These are phyloP conservation scores for Xerus inauris DNA, from an alignment of 2,113 vertebrate genomes.

Conservation along the genomic window DNA sequence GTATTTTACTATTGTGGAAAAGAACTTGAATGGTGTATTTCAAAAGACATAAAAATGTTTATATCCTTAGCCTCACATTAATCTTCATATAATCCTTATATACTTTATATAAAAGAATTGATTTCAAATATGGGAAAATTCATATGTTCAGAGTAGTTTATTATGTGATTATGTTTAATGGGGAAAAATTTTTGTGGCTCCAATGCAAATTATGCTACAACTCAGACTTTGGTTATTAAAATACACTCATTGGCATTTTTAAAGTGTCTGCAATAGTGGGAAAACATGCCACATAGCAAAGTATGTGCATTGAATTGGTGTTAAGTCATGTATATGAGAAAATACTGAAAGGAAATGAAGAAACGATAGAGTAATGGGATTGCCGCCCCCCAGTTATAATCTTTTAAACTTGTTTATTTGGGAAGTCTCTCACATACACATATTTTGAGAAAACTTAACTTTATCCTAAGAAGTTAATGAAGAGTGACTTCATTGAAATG, in stretches of 20 bases:
- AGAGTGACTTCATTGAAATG: conserved; percentile 14
- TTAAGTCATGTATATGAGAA: not conserved
- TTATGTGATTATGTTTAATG: not conserved
- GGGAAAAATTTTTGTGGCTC: not conserved
- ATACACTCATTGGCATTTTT: conserved; percentile 39
- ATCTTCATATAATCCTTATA: not conserved
- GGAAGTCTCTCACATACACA: not conserved
- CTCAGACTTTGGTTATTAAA: conserved; percentile 9
- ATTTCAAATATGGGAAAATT: conserved; percentile 24
- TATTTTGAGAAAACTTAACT: conserved; percentile 41
- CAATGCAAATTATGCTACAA: not conserved
- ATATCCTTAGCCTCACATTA: not conserved
- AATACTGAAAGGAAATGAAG: not conserved
- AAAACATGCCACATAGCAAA: not conserved
- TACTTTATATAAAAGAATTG: not conserved
- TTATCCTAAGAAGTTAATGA: not conserved
- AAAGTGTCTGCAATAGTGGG: not conserved
- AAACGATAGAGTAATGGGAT: not conserved
- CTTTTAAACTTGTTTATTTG: conserved; percentile 30
- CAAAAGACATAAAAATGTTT: conserved; percentile 41
- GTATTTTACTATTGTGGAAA: not conserved
- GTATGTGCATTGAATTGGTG: not conserved
- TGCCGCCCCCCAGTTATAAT: not conserved
- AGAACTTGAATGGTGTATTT: conserved; percentile 24
- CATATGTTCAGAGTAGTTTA: not conserved